Percentiles rank a stretch among this genome's conserved stretches.
Conservation (phyloP, 2,888 invertebrate species). For the Drosophila neotestacea region DNA sequence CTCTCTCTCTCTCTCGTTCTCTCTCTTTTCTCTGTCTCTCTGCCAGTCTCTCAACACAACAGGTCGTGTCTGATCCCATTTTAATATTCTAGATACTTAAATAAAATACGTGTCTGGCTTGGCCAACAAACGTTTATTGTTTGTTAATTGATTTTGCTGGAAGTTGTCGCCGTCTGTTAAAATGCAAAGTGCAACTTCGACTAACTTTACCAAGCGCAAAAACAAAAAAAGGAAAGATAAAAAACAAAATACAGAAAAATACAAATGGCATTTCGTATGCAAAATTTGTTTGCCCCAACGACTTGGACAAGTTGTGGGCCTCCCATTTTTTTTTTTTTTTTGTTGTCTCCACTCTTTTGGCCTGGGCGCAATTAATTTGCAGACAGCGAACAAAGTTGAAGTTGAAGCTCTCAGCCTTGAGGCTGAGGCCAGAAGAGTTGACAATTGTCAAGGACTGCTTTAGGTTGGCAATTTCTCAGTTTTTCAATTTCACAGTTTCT, state of each 20-base stretch:
- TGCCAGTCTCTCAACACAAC: constrained; percentile 7
- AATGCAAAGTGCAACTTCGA: constrained; percentile 78
- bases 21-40: not conserved
- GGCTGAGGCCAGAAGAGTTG: constrained; percentile 55
- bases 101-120: constrained; percentile 84
- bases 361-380: constrained; percentile 74
- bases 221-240: constrained; percentile 9
- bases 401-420: constrained; percentile 65
- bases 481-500: constrained; percentile 3
- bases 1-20: not conserved
- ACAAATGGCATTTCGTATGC: constrained; percentile 71
- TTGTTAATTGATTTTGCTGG: constrained; percentile 82
- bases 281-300: constrained; percentile 73
- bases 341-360: constrained; percentile 15
- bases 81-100: constrained; percentile 85
- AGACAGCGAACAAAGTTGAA: constrained; percentile 56
- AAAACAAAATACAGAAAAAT: constrained; percentile 5
- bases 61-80: constrained; percentile 84
- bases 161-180: constrained; percentile 69
- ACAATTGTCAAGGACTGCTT: constrained; percentile 76
- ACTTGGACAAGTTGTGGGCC: constrained; percentile 25
- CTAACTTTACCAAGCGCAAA: constrained; percentile 49
- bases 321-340: not conserved
- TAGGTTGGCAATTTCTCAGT: not conserved
- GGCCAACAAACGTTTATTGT: constrained; percentile 83